Conservation (phyloP, 2,888 invertebrate genomes). For the Macrosoma leucophasiata region DNA sequence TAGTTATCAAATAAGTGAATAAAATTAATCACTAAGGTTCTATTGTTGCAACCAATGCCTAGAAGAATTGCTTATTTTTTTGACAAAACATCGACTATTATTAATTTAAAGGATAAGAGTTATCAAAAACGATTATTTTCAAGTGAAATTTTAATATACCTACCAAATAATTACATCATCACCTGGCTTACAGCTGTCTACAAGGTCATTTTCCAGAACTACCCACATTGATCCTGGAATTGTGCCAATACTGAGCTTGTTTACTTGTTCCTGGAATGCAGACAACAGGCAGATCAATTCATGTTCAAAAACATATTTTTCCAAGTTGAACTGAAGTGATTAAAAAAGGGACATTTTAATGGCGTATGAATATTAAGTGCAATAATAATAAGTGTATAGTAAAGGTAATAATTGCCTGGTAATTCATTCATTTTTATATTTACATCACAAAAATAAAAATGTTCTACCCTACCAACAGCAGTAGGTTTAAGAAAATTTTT, state of each 20-base stretch:
- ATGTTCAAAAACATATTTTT: neutral
- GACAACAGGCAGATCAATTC: neutral
- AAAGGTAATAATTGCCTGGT: neutral
- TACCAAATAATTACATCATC: constrained; percentile 91
- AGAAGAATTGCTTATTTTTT: too few relatives aligned
- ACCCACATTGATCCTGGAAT: constrained; percentile 87
- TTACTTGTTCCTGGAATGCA: constrained; percentile 82
- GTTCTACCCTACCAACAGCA: too few relatives aligned
- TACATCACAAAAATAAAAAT: too few relatives aligned
- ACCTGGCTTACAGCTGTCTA: constrained; percentile 91
- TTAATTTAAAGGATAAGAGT: too few relatives aligned
- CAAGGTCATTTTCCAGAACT: constrained; percentile 88
- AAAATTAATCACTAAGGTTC: constrained; percentile 2
- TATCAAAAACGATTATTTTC: too few relatives aligned
- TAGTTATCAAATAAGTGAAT: too few relatives aligned
- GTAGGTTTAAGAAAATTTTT: too few relatives aligned
- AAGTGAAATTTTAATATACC: constrained; percentile 22
- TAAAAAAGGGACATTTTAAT: neutral
- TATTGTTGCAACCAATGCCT: too few relatives aligned
- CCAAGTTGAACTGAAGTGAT: neutral
- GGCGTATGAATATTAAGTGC: neutral
- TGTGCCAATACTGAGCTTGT: constrained; percentile 80
- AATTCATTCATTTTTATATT: too few relatives aligned
- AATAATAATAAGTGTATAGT: neutral
- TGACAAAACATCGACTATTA: too few relatives aligned